Conservation (phyloP, 1,140 invertebrate genomes). For the Globodera rostochiensis region DNA sequence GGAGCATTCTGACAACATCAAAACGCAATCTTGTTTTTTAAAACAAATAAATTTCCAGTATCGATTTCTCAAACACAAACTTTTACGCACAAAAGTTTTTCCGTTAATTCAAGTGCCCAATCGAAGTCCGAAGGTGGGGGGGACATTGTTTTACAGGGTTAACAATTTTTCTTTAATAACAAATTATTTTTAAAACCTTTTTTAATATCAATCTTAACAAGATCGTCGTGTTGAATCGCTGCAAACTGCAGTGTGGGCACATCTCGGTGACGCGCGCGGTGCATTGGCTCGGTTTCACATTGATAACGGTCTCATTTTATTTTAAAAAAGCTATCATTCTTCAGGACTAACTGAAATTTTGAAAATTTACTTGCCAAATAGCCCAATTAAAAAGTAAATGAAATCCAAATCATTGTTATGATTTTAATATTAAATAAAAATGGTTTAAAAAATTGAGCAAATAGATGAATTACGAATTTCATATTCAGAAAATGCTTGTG, state of each 20-base stretch:
- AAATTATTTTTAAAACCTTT: neutral
- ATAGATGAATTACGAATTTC: too few relatives aligned
- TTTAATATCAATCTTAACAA: neutral
- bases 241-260: slow-evolving; percentile 23
- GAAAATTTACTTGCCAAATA: neutral
- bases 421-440: neutral
- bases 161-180: slow-evolving; percentile 6
- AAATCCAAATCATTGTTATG: too few relatives aligned
- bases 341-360: too few relatives aligned
- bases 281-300: slow-evolving; percentile 39
- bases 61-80: neutral
- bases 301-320: slow-evolving; percentile 26
- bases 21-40: too few relatives aligned
- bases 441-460: neutral
- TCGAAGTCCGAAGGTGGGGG: neutral
- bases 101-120: neutral
- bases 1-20: neutral
- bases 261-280: slow-evolving; percentile 35
- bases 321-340: too few relatives aligned
- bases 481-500: slow-evolving; percentile 33
- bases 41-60: neutral
- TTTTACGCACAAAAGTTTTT: neutral
- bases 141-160: neutral
- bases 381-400: neutral
- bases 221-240: slow-evolving; percentile 7